These are phyloP conservation scores for Leptobrachium leishanense DNA, from an alignment of 2,113 vertebrate genomes.

Conservation along the genomic window DNA sequence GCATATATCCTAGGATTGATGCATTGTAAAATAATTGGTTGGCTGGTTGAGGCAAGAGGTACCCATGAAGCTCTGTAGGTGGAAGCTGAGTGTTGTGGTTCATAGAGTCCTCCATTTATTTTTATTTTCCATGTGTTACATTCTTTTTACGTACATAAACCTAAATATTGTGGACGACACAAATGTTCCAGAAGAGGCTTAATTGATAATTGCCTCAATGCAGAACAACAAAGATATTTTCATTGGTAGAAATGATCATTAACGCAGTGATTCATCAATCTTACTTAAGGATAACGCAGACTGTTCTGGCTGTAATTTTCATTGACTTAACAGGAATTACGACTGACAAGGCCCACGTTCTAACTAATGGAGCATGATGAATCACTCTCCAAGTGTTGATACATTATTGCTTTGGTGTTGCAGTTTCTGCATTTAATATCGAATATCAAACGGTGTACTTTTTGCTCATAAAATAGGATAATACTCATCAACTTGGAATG, in stretches of 20 bases:
- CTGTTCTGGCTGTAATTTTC: slow-evolving; percentile 5
- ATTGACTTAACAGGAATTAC: not conserved
- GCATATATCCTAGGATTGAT: too few relatives aligned
- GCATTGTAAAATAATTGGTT: too few relatives aligned
- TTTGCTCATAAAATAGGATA: too few relatives aligned
- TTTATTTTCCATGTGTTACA: too few relatives aligned
- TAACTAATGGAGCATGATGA: not conserved
- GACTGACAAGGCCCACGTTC: not conserved
- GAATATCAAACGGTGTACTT: not conserved
- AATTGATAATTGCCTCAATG: not conserved
- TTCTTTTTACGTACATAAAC: too few relatives aligned
- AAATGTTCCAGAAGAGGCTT: not conserved
- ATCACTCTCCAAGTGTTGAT: not conserved
- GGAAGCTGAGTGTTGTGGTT: too few relatives aligned
- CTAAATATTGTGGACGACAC: not conserved
- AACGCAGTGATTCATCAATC: not conserved
- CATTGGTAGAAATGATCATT: not conserved
- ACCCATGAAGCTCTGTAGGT: too few relatives aligned
- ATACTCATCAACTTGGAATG: too few relatives aligned
- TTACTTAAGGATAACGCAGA: not conserved
- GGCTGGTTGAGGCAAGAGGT: too few relatives aligned
- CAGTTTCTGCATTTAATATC: not conserved
- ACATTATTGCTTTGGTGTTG: not conserved
- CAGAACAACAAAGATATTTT: not conserved
- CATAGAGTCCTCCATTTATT: too few relatives aligned